A percentile compares a stretch with the other conserved stretches of the same genome.
Evolutionary conservation across 92 coral and sea anemone species (phyloP).

Genomic region (Siderastrea siderea): DNA sequence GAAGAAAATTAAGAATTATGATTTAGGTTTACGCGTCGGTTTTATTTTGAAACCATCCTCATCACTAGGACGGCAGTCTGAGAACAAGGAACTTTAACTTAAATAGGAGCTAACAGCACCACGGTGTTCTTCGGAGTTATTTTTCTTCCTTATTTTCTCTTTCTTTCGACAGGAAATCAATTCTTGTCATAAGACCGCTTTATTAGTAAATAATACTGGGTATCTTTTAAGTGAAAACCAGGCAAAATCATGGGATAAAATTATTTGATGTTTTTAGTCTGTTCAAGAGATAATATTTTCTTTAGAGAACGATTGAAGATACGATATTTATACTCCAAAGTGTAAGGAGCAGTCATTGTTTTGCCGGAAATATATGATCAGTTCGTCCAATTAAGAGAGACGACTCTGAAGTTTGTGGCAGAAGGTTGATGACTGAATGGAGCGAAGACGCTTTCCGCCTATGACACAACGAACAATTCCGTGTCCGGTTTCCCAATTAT

Average conservation of each 20-base stretch:
- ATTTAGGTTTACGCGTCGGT: too few relatives aligned
- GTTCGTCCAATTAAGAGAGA: neutral
- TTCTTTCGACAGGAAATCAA: too few relatives aligned
- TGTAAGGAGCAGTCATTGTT: neutral
- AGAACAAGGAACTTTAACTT: neutral
- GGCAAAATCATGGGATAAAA: neutral
- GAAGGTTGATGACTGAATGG: neutral
- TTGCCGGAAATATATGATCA: too few relatives aligned
- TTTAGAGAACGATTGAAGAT: neutral
- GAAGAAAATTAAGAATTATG: too few relatives aligned
- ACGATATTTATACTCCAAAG: neutral
- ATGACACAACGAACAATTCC: conserved; percentile 8
- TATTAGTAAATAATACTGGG: neutral
- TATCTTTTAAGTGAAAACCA: neutral
- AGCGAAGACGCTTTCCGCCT: neutral
- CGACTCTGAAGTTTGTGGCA: neutral
- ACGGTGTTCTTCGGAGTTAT: neutral
- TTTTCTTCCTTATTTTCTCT: too few relatives aligned
- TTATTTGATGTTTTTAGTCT: too few relatives aligned
- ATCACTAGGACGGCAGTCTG: too few relatives aligned
- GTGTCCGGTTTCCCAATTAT: conserved; percentile 21
- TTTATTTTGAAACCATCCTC: too few relatives aligned
- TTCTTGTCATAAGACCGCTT: neutral
- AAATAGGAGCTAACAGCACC: too few relatives aligned
- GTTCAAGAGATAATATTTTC: too few relatives aligned